Percentiles rank a stretch among this genome's conserved stretches.
These are phyloP conservation scores for Notocelia uddmanniana DNA, from an alignment of 2,888 invertebrate species.

Conservation along the genomic window DNA sequence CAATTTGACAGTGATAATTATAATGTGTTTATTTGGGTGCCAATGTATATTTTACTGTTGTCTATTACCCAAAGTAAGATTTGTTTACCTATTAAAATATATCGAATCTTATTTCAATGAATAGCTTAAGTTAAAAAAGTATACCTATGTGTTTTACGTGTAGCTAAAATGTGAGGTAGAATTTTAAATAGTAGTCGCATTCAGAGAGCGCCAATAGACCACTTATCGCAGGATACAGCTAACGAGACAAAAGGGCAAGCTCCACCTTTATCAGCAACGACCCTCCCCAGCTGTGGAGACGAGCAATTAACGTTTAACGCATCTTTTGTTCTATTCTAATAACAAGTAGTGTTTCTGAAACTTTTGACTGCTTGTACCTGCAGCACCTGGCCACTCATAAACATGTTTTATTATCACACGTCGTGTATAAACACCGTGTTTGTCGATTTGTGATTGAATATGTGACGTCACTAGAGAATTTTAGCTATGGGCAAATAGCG, in stretches of 20 bases:
- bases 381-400: conserved; percentile 55
- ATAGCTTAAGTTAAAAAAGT: background rate
- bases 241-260: conserved; percentile 34
- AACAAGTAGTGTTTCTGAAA: conserved; percentile 47
- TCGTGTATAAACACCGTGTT: too few relatives aligned
- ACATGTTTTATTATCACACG: background rate
- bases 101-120: background rate
- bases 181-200: conserved; percentile 20
- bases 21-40: too few relatives aligned
- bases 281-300: background rate
- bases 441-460: too few relatives aligned
- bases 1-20: too few relatives aligned
- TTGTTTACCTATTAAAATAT: background rate
- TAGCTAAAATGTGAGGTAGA: conserved; percentile 14
- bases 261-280: conserved; percentile 23
- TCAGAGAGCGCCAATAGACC: conserved; percentile 24
- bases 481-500: too few relatives aligned
- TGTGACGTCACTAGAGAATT: too few relatives aligned
- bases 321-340: conserved; percentile 3
- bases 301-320: conserved; percentile 29
- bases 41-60: too few relatives aligned
- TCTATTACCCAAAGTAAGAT: too few relatives aligned
- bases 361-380: conserved; percentile 55
- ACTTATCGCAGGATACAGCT: conserved; percentile 33
- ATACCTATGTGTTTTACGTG: background rate